Evolutionary conservation across 1,140 invertebrate genomes (phyloP), one percentile per base, ranked within the genome.

Genomic region (Tetranychus urticae): DNA sequence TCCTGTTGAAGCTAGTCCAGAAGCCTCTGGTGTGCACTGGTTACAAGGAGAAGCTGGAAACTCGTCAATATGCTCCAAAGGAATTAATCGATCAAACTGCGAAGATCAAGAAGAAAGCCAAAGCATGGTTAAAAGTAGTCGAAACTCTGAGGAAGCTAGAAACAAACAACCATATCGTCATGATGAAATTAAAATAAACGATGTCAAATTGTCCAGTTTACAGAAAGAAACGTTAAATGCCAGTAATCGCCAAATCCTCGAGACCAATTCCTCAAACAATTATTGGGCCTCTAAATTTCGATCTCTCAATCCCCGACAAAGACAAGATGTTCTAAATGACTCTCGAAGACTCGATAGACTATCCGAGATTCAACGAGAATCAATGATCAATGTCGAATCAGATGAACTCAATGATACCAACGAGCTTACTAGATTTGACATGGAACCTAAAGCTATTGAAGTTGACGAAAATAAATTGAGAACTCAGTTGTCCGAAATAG

Each of bases 211-310:
- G 65, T 84, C 92, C 45, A 88, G 88, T 73, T 84, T 83, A 71
- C 89, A 93, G 73, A 77, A 86, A 60, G 87, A 91, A 69, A 87
- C 87, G 70, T 77, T 93, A 57, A 83, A 82, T 59, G 78, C 80
- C 64, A 88, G 91, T 69, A 52, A 52, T 23, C 48, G 33, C 14
- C n/a, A 52, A 52, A n/a, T 52, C 5, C 14, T 52, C 6, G 48
- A 52, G 6, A 23, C 14, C 4, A 33, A 6, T 8, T 52, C 48
- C 5, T 6, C 14, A 33, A 6, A 8, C 14, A 52, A 14, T 14
- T 52, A 52, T 33, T 52, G 48, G 48, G 48, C 5, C 48, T 23
- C 14, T 52, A 52, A 56, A 33, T 56, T 33, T 13, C 12, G 36
- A 56, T 42, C 39, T 42, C 39, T 10, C 10, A 42, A 10, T 42